phyloP scores from a whole-genome alignment of 2,888 invertebrate genomes.

The Gastracanthus pulcherrimus region DNA sequence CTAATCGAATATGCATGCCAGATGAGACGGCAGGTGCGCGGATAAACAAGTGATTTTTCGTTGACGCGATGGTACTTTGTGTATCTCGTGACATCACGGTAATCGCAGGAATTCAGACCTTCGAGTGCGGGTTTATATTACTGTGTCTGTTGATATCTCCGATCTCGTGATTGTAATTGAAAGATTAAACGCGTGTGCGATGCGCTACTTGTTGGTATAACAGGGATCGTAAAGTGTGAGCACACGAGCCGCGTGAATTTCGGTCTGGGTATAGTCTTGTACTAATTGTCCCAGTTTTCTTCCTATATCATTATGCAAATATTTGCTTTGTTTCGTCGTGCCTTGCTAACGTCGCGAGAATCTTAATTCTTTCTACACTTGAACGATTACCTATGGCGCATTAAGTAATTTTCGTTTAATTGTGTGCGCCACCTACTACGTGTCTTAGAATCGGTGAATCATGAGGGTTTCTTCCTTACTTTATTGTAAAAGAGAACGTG shows the following conservation, averaged over 20 bases:
- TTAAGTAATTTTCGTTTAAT: background rate
- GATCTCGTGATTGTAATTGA: no score
- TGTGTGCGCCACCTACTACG: no score
- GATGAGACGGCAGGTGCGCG: background rate
- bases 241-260: background rate
- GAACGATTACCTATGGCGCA: background rate
- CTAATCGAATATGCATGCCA: background rate
- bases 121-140: background rate
- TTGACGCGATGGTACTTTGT: background rate
- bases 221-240: background rate
- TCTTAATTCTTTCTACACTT: background rate
- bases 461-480: background rate
- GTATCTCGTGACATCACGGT: background rate
- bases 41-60: background rate
- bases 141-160: background rate
- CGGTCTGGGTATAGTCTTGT: background rate
- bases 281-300: background rate
- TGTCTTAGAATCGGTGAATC: background rate
- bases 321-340: background rate
- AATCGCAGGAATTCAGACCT: background rate
- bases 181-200: background rate
- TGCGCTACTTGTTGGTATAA: background rate
- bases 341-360: no score
- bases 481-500: no score
- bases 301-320: constrained; percentile 5